phyloP scores from a whole-genome alignment of 23 tunicate species.

The Ascidia mentula region DNA sequence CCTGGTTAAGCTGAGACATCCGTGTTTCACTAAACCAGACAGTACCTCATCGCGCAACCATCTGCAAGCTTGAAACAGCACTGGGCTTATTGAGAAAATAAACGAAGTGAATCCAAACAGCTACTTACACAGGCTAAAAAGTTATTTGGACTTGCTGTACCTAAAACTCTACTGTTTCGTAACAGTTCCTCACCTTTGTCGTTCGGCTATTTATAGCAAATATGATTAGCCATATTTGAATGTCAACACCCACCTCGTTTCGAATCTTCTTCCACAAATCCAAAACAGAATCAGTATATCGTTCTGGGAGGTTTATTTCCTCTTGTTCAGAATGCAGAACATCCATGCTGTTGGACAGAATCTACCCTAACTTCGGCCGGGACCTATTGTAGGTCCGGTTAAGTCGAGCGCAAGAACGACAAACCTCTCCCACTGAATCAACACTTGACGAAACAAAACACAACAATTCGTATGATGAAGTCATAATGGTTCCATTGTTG shows the following conservation, averaged over 20 bases:
- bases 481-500: background rate
- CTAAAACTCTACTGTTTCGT: no score
- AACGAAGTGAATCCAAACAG: no score
- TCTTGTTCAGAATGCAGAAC: background rate
- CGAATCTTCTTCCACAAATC: slow-evolving; percentile 17
- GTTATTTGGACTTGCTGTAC: no score
- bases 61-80: no score
- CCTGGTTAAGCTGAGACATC: no score
- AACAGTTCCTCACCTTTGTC: no score
- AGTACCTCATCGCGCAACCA: no score
- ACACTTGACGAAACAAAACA: slow-evolving; percentile 5
- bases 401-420: background rate
- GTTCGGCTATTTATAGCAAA: no score
- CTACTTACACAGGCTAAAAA: no score
- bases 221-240: no score
- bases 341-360: background rate
- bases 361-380: background rate
- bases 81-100: no score
- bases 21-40: no score
- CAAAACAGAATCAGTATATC: background rate
- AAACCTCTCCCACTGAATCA: slow-evolving; percentile 1
- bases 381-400: background rate
- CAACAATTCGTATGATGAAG: background rate
- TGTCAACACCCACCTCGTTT: background rate
- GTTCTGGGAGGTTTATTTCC: slow-evolving; percentile 25